Conservation (phyloP, 2,797 vertebrate genomes). For the Spea hammondii region DNA sequence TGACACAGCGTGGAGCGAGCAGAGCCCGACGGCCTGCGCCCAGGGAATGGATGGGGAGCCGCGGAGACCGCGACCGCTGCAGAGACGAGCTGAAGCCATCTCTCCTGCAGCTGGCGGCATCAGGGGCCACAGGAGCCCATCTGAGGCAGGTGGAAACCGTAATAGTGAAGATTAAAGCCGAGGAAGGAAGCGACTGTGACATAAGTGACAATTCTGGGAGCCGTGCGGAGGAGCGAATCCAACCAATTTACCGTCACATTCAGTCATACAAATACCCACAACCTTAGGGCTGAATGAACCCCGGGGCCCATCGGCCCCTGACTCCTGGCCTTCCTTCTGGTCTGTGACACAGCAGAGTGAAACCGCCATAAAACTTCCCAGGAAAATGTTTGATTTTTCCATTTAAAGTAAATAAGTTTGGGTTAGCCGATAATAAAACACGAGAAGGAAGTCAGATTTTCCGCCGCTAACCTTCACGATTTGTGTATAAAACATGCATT, state of each 20-base stretch:
- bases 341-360: too few relatives aligned
- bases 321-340: too few relatives aligned
- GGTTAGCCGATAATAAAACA: too few relatives aligned
- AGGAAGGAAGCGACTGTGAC: conserved; percentile 17
- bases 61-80: conserved; percentile 1
- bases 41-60: too few relatives aligned
- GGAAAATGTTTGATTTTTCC: too few relatives aligned
- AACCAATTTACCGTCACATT: too few relatives aligned
- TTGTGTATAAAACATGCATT: conserved; percentile 15
- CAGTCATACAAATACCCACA: too few relatives aligned
- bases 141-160: conserved; percentile 20
- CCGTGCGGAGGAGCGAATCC: neutral
- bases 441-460: neutral
- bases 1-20: conserved; percentile 27
- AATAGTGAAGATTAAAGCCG: conserved; percentile 34
- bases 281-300: too few relatives aligned
- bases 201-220: conserved; percentile 6
- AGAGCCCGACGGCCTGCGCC: neutral
- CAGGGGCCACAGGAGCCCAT: conserved; percentile 31
- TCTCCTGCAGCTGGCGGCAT: conserved; percentile 35
- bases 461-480: conserved; percentile 6
- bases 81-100: conserved; percentile 4
- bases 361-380: too few relatives aligned
- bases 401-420: too few relatives aligned
- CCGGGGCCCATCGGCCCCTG: too few relatives aligned